A percentile compares a stretch with the other conserved stretches of the same genome.
These are phyloP conservation scores for Drosophila erecta DNA, from an alignment of 1,140 invertebrate genomes.

Conservation along the genomic window DNA sequence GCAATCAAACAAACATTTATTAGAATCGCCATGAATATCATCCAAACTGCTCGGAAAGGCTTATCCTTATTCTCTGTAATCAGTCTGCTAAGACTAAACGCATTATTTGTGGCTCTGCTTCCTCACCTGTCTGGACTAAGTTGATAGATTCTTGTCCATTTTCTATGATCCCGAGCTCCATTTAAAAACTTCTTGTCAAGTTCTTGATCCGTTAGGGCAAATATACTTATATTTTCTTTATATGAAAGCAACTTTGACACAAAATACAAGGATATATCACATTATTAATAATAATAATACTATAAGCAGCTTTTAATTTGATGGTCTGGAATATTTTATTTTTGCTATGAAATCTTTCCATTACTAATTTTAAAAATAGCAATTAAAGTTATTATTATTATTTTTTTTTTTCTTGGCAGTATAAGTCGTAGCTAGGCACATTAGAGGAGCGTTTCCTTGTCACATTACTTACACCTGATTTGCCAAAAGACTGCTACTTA, in stretches of 20 bases:
- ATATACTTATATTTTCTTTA: background rate
- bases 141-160: background rate
- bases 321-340: background rate
- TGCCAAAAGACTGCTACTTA: conserved; percentile 25
- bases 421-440: background rate
- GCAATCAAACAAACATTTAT: conserved; percentile 36
- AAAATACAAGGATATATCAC: background rate
- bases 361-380: no score
- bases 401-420: background rate
- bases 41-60: background rate
- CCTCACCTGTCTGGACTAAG: background rate
- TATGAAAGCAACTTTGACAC: conserved; percentile 31
- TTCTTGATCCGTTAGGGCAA: conserved; percentile 3
- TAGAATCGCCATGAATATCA: conserved; percentile 19
- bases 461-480: conserved; percentile 77
- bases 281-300: no score
- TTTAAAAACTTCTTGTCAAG: background rate
- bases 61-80: background rate
- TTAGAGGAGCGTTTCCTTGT: conserved; percentile 39
- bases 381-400: no score
- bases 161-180: background rate
- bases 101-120: background rate
- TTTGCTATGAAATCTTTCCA: background rate
- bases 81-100: no score
- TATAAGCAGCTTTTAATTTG: no score